Base-by-base conservation (phyloP, 2,888 invertebrate species). In the Sphaeridia pumilis region DNA sequence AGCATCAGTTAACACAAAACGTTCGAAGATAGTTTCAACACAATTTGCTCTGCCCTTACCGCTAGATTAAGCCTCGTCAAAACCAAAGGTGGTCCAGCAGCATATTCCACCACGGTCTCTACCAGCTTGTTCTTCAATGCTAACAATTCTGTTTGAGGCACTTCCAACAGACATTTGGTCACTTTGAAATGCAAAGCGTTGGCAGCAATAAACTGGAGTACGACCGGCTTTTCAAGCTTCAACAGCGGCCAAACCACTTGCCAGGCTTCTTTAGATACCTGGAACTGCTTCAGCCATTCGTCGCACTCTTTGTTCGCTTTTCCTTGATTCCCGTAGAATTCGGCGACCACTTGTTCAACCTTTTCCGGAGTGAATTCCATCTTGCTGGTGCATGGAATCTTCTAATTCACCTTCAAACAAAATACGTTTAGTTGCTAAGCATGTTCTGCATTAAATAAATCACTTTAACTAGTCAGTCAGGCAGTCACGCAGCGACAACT, bases 351-450 rank as follows among this genome's bases (percentile, higher is more conserved):
- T 10, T 52, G 54, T 41, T 60, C 64, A 26, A 64, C 56, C 22
- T 64, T 64, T 34, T 61, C 64, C 5, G 64, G 35, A 4, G 64
- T 60, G 44, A 64, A 64, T 35, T 61, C 61, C 61, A 63, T 58
- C n/a, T 42, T 21, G 22, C 22, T 22, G n/a, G 21, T 43, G 4
- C n/a, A 20, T 43, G n/a, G 20, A 12, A 7, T 43, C 24, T 12
- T 14, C 7, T 21, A 43, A 43, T 31, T 31, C 14, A 31, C 14
- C 10, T 31, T 12, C 10, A 21, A 14, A 17, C 38, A 38, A 38
- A 20, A 7, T 4, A 14, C 17, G 4, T 38, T 4, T 38, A 21
- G 38, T 38, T 14, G n/a, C n/a, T n/a, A n/a, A n/a, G n/a, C n/a
- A n/a, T 14, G 4, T 17, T 38, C 38, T 38, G n/a, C 21, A 21